A percentile compares a stretch with the other conserved stretches of the same genome.
phyloP scores from a whole-genome alignment of 2,113 vertebrate species.

The Tenrec ecaudatus region DNA sequence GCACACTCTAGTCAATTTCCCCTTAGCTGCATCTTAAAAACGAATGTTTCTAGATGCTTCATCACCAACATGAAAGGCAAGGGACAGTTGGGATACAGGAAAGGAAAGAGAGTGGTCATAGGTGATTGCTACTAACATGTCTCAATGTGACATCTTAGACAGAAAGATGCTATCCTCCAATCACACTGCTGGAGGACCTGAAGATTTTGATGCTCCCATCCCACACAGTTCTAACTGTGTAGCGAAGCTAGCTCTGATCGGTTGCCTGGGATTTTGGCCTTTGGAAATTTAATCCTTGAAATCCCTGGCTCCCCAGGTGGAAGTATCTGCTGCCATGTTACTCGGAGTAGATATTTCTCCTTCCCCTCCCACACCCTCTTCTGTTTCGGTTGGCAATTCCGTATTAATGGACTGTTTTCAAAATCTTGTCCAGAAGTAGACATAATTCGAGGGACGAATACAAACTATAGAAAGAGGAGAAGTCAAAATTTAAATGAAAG shows the following conservation, averaged over 20 bases:
- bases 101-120: not conserved
- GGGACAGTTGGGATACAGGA: not conserved
- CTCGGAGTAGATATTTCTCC: not conserved
- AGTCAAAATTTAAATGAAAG: not conserved
- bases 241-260: constrained; percentile 3
- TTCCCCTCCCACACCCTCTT: rapidly evolving
- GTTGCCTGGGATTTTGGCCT: not conserved
- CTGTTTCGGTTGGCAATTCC: not conserved
- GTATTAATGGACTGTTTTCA: not conserved
- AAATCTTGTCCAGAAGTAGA: constrained; percentile 1
- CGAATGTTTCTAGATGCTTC: not conserved
- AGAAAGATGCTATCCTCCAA: constrained; percentile 16
- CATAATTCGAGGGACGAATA: not conserved
- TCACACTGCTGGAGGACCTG: not conserved
- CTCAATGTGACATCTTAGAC: not conserved
- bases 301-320: not conserved
- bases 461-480: not conserved
- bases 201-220: not conserved
- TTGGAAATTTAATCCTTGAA: not conserved
- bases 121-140: not conserved
- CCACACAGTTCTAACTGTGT: not conserved
- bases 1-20: not conserved
- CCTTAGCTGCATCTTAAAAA: not conserved
- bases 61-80: not conserved
- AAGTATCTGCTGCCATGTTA: not conserved